Evolutionary conservation across 92 coral and sea anemone species (phyloP).

Genomic region (Diadumene lineata): DNA sequence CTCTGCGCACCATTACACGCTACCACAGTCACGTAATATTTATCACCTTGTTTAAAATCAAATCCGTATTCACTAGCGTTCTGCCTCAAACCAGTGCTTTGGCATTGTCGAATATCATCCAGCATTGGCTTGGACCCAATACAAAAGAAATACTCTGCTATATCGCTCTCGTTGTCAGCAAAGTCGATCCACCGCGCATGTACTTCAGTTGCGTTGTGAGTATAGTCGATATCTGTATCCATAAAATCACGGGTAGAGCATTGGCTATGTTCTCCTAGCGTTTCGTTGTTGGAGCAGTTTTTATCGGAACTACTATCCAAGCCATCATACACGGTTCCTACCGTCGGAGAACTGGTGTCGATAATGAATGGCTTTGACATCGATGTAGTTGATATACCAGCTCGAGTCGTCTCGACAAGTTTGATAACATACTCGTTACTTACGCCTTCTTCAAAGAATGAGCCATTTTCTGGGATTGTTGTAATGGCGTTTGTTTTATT

Average conservation of each 20-base stretch:
- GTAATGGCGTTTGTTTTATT: slow-evolving; percentile 53
- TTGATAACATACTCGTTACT: slow-evolving; percentile 59
- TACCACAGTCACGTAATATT: slow-evolving; percentile 84
- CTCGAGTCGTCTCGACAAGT: slow-evolving; percentile 75
- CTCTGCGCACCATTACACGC: slow-evolving; percentile 92
- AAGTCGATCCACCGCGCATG: slow-evolving; percentile 96
- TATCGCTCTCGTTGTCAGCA: slow-evolving; percentile 89
- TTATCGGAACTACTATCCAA: slow-evolving; percentile 72
- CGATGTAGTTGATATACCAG: slow-evolving; percentile 67
- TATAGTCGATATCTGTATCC: slow-evolving; percentile 90
- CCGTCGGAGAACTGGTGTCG: slow-evolving; percentile 84
- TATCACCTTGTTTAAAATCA: slow-evolving; percentile 61
- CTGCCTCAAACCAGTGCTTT: slow-evolving; percentile 77
- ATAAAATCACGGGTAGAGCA: slow-evolving; percentile 88
- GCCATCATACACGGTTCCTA: slow-evolving; percentile 84
- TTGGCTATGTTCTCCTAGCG: slow-evolving; percentile 89
- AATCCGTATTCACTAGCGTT: slow-evolving; percentile 83
- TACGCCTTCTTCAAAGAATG: slow-evolving; percentile 68
- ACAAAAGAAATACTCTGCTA: slow-evolving; percentile 87
- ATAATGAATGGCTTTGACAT: slow-evolving; percentile 80
- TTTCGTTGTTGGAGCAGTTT: slow-evolving; percentile 87
- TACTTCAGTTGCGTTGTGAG: slow-evolving; percentile 80
- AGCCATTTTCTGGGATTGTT: slow-evolving; percentile 40
- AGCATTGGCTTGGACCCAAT: slow-evolving; percentile 74
- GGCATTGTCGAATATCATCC: slow-evolving; percentile 87